A percentile compares a stretch with the other conserved stretches of the same genome.
These are phyloP conservation scores for Psephotus haematonotus DNA, from an alignment of 2,113 vertebrate genomes.

Conservation along the genomic window DNA sequence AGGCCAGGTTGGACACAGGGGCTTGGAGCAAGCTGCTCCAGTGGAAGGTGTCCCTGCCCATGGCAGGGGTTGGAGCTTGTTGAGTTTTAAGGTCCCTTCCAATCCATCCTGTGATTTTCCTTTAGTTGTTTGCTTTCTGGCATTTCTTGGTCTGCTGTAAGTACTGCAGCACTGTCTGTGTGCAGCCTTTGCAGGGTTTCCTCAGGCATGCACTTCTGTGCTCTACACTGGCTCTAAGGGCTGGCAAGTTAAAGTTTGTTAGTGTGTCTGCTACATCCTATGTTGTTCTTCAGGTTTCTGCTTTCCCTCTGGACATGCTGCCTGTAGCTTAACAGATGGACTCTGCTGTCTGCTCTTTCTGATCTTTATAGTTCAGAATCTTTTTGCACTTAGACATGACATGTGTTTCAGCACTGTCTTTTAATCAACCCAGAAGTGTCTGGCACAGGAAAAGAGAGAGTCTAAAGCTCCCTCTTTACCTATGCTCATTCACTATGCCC, in stretches of 20 bases:
- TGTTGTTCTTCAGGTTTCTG: neutral
- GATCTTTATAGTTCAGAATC: neutral
- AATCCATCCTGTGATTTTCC: neutral
- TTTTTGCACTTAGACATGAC: neutral
- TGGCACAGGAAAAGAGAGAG: neutral
- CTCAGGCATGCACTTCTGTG: neutral
- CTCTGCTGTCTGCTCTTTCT: neutral
- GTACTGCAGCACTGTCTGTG: neutral
- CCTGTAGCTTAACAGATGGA: neutral
- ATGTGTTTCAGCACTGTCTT: neutral
- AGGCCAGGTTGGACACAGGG: too few species aligned
- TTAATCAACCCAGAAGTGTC: neutral
- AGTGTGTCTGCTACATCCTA: neutral
- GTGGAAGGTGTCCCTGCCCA: fast-evolving
- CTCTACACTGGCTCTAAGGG: neutral
- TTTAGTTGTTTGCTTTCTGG: neutral
- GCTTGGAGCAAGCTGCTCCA: too few species aligned
- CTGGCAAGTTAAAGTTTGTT: neutral
- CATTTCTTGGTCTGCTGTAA: neutral
- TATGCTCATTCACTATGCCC: neutral
- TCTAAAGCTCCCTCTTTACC: neutral
- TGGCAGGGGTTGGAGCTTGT: neutral
- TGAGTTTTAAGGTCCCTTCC: neutral
- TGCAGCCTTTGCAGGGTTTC: neutral
- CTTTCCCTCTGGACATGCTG: neutral